A percentile compares a stretch with the other conserved stretches of the same genome.
phyloP scores from a whole-genome alignment of 2,113 vertebrate species.

The Ammodytes marinus region DNA sequence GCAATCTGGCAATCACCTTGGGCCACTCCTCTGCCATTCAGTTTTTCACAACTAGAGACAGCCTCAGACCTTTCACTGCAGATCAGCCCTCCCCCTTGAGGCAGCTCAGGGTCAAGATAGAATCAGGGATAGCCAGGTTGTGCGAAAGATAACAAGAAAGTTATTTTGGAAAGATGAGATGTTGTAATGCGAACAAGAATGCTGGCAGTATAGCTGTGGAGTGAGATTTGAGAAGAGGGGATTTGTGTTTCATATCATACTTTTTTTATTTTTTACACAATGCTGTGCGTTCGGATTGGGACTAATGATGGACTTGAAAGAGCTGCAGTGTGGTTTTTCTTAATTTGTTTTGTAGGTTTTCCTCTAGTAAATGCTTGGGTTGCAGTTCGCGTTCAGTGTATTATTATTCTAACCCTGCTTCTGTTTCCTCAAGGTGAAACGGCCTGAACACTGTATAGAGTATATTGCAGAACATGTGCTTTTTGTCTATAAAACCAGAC shows the following conservation, averaged over 20 bases:
- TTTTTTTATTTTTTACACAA: neutral
- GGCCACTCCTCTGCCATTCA: neutral
- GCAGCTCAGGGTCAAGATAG: constrained; percentile 28
- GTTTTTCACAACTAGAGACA: neutral
- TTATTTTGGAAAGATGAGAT: constrained; percentile 39
- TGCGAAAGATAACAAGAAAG: constrained; percentile 32
- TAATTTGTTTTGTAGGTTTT: constrained; percentile 7
- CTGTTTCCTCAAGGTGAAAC: constrained; percentile 59
- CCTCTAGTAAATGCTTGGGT: constrained; percentile 16
- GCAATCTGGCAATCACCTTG: constrained; percentile 23
- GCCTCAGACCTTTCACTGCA: constrained; percentile 11
- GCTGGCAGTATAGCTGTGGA: neutral
- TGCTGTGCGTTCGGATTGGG: constrained; percentile 9
- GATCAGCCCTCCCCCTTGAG: constrained; percentile 21
- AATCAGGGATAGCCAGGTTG: constrained; percentile 5
- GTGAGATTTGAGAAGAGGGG: constrained; percentile 27
- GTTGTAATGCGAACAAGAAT: constrained; percentile 34
- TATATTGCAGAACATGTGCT: constrained; percentile 35
- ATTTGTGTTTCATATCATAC: neutral
- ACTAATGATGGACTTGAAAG: constrained; percentile 42
- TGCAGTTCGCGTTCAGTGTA: constrained; percentile 37
- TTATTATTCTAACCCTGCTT: constrained; percentile 56
- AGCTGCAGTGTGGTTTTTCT: constrained; percentile 3
- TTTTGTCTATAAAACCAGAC: constrained; percentile 28
- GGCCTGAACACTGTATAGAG: neutral